Percentiles rank a stretch among this genome's conserved stretches.
These are phyloP conservation scores for Oryzias melastigma DNA, from an alignment of 2,113 vertebrate species.

Conservation along the genomic window DNA sequence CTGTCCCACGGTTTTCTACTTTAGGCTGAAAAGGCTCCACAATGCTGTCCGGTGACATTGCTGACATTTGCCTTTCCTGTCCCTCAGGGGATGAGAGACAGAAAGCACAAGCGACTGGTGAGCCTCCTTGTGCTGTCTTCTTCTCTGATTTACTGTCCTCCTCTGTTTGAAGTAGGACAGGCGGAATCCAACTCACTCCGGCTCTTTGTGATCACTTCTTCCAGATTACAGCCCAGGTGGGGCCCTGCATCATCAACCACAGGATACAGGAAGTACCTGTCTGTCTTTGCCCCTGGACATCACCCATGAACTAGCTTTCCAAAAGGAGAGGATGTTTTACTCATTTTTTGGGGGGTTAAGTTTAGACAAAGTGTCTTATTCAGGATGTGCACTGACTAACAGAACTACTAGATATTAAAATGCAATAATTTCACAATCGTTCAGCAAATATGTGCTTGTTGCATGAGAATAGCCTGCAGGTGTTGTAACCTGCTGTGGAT, in stretches of 20 bases:
- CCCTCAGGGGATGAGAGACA: slow-evolving; percentile 68
- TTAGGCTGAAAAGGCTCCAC: slow-evolving; percentile 35
- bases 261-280: slow-evolving; percentile 86
- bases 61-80: slow-evolving; percentile 79
- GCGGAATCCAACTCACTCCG: slow-evolving; percentile 88
- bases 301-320: slow-evolving; percentile 16
- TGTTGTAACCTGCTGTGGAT: slow-evolving; percentile 62
- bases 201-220: slow-evolving; percentile 89
- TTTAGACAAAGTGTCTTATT: slow-evolving; percentile 11
- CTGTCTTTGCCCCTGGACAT: slow-evolving; percentile 66
- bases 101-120: slow-evolving; percentile 80
- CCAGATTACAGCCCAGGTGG: slow-evolving; percentile 92
- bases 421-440: slow-evolving; percentile 16
- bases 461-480: slow-evolving; percentile 55
- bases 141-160: slow-evolving; percentile 90
- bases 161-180: slow-evolving; percentile 92
- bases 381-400: not conserved
- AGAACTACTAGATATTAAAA: slow-evolving; percentile 7
- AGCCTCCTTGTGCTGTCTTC: slow-evolving; percentile 78
- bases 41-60: slow-evolving; percentile 77
- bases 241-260: slow-evolving; percentile 85
- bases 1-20: slow-evolving; percentile 4
- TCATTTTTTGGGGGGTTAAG: not conserved
- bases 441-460: slow-evolving; percentile 24
- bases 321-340: slow-evolving; percentile 7